Evolutionary conservation across 2,113 vertebrate genomes (phyloP).

Genomic region (Ctenomys sociabilis): DNA sequence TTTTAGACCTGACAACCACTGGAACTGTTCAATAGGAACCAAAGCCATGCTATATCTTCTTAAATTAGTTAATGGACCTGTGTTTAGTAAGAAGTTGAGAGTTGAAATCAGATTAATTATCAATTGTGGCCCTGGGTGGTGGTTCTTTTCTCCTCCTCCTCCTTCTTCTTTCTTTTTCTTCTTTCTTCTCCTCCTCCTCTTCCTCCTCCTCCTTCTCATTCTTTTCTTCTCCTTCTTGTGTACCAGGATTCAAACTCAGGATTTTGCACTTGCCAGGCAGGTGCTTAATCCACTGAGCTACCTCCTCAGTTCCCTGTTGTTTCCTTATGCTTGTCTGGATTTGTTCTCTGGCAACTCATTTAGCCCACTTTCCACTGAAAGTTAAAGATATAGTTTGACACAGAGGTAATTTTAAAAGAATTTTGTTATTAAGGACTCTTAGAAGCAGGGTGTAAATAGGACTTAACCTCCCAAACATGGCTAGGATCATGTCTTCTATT

Average conservation of each 20-base stretch:
- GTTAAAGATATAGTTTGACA: conserved; percentile 3
- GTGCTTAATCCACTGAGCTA: too few relatives aligned
- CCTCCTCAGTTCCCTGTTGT: too few relatives aligned
- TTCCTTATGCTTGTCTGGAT: conserved; percentile 5
- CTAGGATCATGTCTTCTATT: not conserved
- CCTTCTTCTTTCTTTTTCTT: too few relatives aligned
- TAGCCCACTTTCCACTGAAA: conserved; percentile 24
- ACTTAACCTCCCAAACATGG: not conserved
- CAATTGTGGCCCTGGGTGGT: not conserved
- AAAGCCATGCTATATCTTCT: not conserved
- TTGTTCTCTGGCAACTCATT: not conserved
- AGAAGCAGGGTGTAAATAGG: not conserved
- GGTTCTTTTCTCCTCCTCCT: not conserved
- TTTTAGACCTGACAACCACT: not conserved
- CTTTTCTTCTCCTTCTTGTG: too few relatives aligned
- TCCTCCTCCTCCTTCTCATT: too few relatives aligned
- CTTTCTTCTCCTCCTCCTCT: too few relatives aligned
- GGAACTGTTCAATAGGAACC: not conserved
- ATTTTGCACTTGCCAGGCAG: too few relatives aligned
- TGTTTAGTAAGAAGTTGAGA: not conserved
- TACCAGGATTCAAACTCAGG: too few relatives aligned
- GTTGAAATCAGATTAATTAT: not conserved
- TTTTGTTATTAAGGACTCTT: not conserved
- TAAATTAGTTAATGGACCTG: conserved; percentile 30
- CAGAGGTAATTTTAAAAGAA: conserved; percentile 29